phyloP scores from a whole-genome alignment of 2,113 vertebrate genomes.

The Melanerpes formicivorus region DNA sequence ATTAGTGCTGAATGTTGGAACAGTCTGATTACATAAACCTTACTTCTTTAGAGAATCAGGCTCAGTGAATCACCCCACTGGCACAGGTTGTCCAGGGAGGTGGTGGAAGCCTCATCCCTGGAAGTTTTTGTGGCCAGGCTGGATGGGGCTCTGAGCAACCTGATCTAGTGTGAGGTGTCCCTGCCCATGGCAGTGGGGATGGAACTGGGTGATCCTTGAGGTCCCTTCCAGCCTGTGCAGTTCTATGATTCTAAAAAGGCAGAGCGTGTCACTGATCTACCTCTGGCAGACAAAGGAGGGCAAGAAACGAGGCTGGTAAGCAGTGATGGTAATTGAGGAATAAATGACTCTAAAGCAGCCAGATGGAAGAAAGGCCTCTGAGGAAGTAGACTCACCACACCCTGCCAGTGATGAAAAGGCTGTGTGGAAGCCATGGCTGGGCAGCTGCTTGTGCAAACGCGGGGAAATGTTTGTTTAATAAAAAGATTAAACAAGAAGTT shows the following conservation, averaged over 20 bases:
- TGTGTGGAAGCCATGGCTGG: neutral
- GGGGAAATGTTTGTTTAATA: conserved; percentile 35
- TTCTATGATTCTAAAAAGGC: neutral
- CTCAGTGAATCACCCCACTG: neutral
- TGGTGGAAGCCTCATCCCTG: too few relatives aligned
- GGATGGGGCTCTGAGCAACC: too few relatives aligned
- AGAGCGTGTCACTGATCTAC: neutral
- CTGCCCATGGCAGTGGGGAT: too few relatives aligned
- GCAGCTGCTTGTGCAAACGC: neutral
- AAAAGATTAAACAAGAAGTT: conserved; percentile 18
- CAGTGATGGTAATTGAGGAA: neutral
- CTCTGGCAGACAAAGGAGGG: neutral
- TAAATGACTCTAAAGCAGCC: conserved; percentile 9
- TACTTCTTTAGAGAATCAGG: neutral
- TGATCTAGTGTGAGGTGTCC: too few relatives aligned
- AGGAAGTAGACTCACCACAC: conserved; percentile 46
- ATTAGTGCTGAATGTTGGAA: neutral
- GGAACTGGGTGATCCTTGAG: too few relatives aligned
- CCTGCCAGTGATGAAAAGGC: conserved; percentile 31
- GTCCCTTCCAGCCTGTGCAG: too few relatives aligned
- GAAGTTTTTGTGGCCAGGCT: neutral
- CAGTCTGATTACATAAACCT: neutral
- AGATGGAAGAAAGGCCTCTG: conserved; percentile 3
- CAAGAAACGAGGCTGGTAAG: neutral
- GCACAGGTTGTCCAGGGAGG: too few relatives aligned